Evolutionary conservation across 2,113 vertebrate species (phyloP).

Genomic region (Ceratotherium simum): DNA sequence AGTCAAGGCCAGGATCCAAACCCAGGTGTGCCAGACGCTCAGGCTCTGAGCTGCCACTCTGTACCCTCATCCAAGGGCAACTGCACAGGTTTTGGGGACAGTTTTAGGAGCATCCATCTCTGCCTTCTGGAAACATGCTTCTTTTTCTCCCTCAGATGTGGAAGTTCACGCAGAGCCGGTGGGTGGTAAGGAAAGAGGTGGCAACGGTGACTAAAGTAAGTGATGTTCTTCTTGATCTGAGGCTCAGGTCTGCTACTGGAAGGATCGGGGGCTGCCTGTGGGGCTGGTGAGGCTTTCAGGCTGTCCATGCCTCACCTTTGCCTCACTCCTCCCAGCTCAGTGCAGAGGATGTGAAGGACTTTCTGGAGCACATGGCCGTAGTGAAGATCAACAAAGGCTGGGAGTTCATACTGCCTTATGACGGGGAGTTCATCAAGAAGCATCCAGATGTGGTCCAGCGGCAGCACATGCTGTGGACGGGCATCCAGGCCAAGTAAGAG

Average conservation of each 20-base stretch:
- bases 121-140: not conserved
- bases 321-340: conserved; percentile 89
- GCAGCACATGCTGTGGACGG: conserved; percentile 98
- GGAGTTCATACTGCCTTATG: conserved; percentile 96
- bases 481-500: conserved; percentile 97
- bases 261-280: not conserved
- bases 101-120: not conserved
- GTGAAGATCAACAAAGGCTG: conserved; percentile 96
- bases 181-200: conserved; percentile 96
- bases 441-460: conserved; percentile 97
- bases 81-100: not conserved
- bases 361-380: conserved; percentile 96
- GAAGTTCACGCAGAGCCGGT: conserved; percentile 96
- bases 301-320: not conserved
- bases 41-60: not conserved
- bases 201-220: conserved; percentile 94
- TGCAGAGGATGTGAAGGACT: conserved; percentile 98
- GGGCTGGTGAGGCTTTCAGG: not conserved
- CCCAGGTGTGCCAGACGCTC: not conserved
- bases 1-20: not conserved
- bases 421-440: conserved; percentile 95
- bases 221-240: not conserved
- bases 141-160: conserved; percentile 91
- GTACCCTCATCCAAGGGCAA: not conserved
- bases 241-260: not conserved